These are phyloP conservation scores for Lymantria monacha DNA, from an alignment of 2,888 invertebrate species.

Conservation along the genomic window DNA sequence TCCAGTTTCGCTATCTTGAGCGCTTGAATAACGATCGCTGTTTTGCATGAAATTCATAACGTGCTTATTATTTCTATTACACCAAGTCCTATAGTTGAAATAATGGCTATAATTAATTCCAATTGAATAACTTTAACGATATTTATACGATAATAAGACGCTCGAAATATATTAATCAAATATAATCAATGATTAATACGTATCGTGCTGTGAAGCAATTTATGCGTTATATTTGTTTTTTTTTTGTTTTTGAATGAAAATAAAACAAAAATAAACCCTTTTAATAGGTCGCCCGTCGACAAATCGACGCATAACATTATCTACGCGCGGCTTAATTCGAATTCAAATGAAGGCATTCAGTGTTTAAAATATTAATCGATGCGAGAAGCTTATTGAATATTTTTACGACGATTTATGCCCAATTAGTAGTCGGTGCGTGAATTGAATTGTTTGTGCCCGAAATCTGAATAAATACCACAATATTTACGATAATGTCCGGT, in stretches of 20 bases:
- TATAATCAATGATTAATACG: conserved; percentile 37
- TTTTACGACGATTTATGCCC: conserved; percentile 77
- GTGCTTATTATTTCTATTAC: conserved; percentile 34
- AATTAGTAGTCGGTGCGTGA: conserved; percentile 78
- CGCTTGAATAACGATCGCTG: conserved; percentile 47
- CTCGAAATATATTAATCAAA: conserved; percentile 51
- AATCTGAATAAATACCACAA: conserved; percentile 80
- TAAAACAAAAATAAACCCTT: conserved; percentile 49
- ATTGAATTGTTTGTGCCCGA: conserved; percentile 80
- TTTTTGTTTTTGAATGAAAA: conserved; percentile 31
- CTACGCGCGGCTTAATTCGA: conserved; percentile 63
- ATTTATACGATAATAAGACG: conserved; percentile 41
- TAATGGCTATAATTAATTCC: conserved; percentile 47
- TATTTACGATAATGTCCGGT: conserved; percentile 79
- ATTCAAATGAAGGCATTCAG: conserved; percentile 73
- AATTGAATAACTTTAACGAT: conserved; percentile 45
- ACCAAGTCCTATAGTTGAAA: conserved; percentile 35
- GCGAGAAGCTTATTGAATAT: conserved; percentile 77
- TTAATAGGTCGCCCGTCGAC: conserved; percentile 50
- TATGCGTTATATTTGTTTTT: conserved; percentile 15
- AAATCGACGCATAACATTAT: conserved; percentile 62
- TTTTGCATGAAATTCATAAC: conserved; percentile 51
- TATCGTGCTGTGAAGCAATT: conserved; percentile 38
- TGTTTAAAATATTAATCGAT: conserved; percentile 73
- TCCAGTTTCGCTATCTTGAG: conserved; percentile 49